Evolutionary conservation across 2,888 invertebrate genomes (phyloP).

Genomic region (Chloroclysta siterata): DNA sequence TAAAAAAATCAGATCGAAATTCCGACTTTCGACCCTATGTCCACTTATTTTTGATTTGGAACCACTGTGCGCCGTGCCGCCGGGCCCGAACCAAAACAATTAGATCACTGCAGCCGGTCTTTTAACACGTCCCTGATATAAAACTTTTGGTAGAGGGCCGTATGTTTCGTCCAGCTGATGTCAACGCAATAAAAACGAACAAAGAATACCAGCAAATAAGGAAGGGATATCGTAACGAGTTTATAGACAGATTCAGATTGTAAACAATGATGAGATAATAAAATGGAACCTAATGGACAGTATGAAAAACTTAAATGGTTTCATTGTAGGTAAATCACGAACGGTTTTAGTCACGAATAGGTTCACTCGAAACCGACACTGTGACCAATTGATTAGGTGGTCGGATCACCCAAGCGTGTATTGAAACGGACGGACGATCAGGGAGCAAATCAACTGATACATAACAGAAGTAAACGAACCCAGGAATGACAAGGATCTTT

Average conservation of each 20-base stretch:
- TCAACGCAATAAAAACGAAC: slow-evolving; percentile 40
- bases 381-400: slow-evolving; percentile 66
- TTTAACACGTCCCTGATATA: slow-evolving; percentile 59
- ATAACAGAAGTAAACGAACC: slow-evolving; percentile 40
- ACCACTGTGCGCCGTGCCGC: no score
- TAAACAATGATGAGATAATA: slow-evolving; percentile 42
- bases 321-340: slow-evolving; percentile 58
- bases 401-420: slow-evolving; percentile 57
- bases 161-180: slow-evolving; percentile 38
- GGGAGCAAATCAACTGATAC: slow-evolving; percentile 54
- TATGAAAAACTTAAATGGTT: slow-evolving; percentile 45
- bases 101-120: slow-evolving; percentile 62
- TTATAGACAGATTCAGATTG: slow-evolving; percentile 41
- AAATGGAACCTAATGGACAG: slow-evolving; percentile 19
- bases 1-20: no score
- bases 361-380: slow-evolving; percentile 58
- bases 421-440: slow-evolving; percentile 57
- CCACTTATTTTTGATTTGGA: no score
- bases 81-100: slow-evolving; percentile 74
- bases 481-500: slow-evolving; percentile 48
- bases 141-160: slow-evolving; percentile 49
- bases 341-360: slow-evolving; percentile 47
- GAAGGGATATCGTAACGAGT: slow-evolving; percentile 31
- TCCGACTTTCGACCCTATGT: no score
- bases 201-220: slow-evolving; percentile 33